Evolutionary conservation across 2,888 invertebrate species (phyloP), one percentile per base, ranked within the genome.

Genomic region (Dermolepida albohirtum): DNA sequence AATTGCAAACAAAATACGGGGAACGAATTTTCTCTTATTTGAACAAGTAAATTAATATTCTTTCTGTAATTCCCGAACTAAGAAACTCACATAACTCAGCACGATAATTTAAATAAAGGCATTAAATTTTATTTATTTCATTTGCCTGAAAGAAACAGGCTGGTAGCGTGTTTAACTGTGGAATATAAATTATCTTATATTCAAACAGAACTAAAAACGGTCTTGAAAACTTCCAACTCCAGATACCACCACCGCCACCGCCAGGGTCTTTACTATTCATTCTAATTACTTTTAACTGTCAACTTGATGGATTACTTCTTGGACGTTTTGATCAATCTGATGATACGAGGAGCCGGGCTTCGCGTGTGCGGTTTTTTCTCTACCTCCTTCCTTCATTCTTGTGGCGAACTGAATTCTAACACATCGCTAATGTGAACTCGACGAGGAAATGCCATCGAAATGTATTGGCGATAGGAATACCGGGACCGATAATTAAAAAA

Each of bases 271-370:
- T 62, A 47, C 64, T 64, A 64, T 64, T 64, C 64, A 64, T 64
- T 64, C 64, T 64, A 64, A 64, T 64, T 64, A 64, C 64, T 49
- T 34, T 44, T 44, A 54, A 52, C 64, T 64, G 64, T 64, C 64
- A 64, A 29, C 34, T 64, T 64, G 64, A 64, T 64, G 64, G 54
- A 64, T 64, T 64, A 64, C 64, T 29, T 47, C 16, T 62, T 62
- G 34, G 59, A 47, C 49, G 16, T 62, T 54, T 62, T 62, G 59
- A 62, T 62, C 59, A 62, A 62, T 62, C 47, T 47, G 59, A 62
- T 47, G 59, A 62, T 62, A 62, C 34, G 59, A 22, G 39, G 47
- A 62, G 47, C 8, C 16, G 29, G 47, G 34, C 6, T 62, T 62
- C 34, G 59, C 47, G 29, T 62, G 59, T 62, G 47, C 43, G 47